Evolutionary conservation across 2,797 vertebrate species (phyloP).

Genomic region (Capromys pilorides): DNA sequence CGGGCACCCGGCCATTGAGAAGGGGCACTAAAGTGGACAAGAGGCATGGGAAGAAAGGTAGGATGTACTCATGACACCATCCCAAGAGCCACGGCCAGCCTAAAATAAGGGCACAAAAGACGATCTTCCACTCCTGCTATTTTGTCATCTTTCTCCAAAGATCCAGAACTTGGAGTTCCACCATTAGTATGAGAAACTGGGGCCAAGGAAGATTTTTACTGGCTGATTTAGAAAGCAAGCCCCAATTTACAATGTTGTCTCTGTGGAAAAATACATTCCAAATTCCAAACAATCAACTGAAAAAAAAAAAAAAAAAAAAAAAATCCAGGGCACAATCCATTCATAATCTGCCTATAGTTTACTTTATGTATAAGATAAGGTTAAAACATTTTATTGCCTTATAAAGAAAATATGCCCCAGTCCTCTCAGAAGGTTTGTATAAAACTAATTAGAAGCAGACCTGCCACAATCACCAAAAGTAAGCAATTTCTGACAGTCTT

Average conservation of each 20-base stretch:
- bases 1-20: not conserved
- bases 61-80: not conserved
- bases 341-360: constrained; percentile 69
- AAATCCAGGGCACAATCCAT: constrained; percentile 68
- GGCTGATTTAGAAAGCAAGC: not conserved
- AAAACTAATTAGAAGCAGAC: constrained; percentile 79
- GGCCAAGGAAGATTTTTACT: not conserved
- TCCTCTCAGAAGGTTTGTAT: constrained; percentile 69
- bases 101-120: not conserved
- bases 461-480: constrained; percentile 73
- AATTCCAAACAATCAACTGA: constrained; percentile 66
- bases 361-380: constrained; percentile 75
- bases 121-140: not conserved
- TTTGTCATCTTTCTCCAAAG: not conserved
- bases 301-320: constrained; percentile 62
- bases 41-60: not conserved
- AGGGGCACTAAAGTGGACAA: not conserved
- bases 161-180: constrained; percentile 13
- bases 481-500: constrained; percentile 72
- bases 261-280: constrained; percentile 53
- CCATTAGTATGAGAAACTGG: not conserved
- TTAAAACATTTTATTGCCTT: constrained; percentile 73
- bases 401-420: constrained; percentile 69
- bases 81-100: not conserved
- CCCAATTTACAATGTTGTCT: constrained; percentile 12